phyloP scores from a whole-genome alignment of 1,140 invertebrate genomes.

The Potamilus streckersoni region DNA sequence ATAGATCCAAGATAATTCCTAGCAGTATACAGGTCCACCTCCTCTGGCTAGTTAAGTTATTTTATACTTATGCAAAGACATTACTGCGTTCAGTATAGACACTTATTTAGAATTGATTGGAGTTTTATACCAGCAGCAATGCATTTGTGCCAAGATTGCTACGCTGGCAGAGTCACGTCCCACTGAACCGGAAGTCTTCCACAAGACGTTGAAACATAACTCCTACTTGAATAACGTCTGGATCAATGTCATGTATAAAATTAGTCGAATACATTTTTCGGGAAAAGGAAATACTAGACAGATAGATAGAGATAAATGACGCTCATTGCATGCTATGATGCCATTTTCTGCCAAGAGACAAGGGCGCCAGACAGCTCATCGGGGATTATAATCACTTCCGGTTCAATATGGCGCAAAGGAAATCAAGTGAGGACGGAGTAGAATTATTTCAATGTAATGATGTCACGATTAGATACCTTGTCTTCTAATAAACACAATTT shows the following conservation, averaged over 20 bases:
- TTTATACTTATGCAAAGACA: too few species aligned
- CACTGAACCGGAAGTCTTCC: constrained; percentile 10
- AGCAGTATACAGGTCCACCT: too few species aligned
- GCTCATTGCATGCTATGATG: constrained; percentile 13
- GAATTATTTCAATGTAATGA: too few species aligned
- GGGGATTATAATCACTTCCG: constrained; percentile 10
- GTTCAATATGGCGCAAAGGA: constrained; percentile 10
- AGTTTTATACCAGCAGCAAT: too few species aligned
- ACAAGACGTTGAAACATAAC: constrained; percentile 17
- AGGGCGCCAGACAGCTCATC: constrained; percentile 8
- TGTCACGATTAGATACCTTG: too few species aligned
- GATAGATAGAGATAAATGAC: constrained; percentile 18
- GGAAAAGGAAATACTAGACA: constrained; percentile 22
- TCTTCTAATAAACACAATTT: too few species aligned
- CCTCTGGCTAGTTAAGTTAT: too few species aligned
- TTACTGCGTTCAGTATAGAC: too few species aligned
- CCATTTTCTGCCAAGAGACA: constrained; percentile 2
- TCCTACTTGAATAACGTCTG: constrained; percentile 2
- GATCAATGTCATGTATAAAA: constrained; percentile 9
- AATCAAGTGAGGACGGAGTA: background rate
- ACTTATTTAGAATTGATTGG: too few species aligned
- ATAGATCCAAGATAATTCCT: too few species aligned
- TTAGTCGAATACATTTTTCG: constrained; percentile 15
- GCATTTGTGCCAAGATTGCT: too few species aligned
- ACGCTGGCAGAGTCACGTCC: too few species aligned